These are phyloP conservation scores for Mongoloraphidia duomilia DNA, from an alignment of 2,888 invertebrate genomes.

Conservation along the genomic window DNA sequence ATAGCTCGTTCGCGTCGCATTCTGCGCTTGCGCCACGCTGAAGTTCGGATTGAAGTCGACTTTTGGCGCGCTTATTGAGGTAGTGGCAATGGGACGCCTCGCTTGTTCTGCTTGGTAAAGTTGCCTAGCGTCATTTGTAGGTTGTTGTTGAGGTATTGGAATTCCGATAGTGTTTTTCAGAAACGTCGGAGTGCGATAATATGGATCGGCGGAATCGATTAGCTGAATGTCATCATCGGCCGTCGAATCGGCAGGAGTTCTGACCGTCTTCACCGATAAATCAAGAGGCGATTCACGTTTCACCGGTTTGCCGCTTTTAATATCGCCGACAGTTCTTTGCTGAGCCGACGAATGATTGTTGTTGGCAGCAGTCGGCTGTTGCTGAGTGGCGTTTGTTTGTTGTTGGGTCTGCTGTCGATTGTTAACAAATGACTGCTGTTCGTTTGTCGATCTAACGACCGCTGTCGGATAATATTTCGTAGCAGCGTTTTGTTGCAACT, in stretches of 20 bases:
- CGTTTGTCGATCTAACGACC: slow-evolving; percentile 6
- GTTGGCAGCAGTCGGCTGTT: slow-evolving; percentile 11
- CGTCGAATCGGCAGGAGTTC: slow-evolving; percentile 79
- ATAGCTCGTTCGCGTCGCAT: background rate
- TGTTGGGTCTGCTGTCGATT: slow-evolving; percentile 29
- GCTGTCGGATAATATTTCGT: slow-evolving; percentile 24
- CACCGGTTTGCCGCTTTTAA: background rate
- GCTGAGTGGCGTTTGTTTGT: slow-evolving; percentile 8
- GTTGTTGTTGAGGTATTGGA: slow-evolving; percentile 15
- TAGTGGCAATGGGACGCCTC: slow-evolving; percentile 23
- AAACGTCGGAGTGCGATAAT: too few species aligned
- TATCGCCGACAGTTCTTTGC: background rate
- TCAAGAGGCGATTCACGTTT: slow-evolving; percentile 72
- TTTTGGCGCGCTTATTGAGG: slow-evolving; percentile 45
- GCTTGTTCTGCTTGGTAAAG: slow-evolving; percentile 3
- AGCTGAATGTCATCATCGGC: slow-evolving; percentile 42
- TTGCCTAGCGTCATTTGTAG: slow-evolving; percentile 29
- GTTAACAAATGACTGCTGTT: slow-evolving; percentile 14
- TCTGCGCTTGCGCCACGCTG: slow-evolving; percentile 25
- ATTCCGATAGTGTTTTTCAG: too few species aligned
- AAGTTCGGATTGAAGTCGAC: slow-evolving; percentile 71
- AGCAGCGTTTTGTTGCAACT: slow-evolving; percentile 8
- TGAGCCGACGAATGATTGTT: slow-evolving; percentile 5
- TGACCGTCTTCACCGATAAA: slow-evolving; percentile 76
- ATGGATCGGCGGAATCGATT: background rate